Evolutionary conservation across 30 jellyfish, hydroid and myxozoan genomes (phyloP).

Genomic region (Turritopsis dohrnii): DNA sequence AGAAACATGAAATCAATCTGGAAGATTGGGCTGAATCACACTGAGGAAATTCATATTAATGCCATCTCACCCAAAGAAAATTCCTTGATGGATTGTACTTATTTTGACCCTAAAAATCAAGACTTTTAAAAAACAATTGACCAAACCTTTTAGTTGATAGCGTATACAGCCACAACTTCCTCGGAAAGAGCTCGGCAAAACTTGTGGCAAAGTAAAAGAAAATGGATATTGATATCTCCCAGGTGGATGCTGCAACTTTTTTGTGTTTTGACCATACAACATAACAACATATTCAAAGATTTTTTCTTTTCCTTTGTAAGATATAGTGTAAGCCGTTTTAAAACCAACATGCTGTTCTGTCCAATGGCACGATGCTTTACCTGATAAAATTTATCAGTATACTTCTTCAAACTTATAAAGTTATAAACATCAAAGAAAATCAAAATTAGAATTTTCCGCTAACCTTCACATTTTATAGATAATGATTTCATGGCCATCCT

Average conservation of each 20-base stretch:
- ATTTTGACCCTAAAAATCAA: no score
- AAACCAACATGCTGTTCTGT: background rate
- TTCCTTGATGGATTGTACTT: no score
- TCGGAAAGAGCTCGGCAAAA: slow-evolving; percentile 46
- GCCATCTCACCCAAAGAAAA: no score
- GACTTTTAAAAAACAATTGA: no score
- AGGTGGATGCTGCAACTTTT: slow-evolving; percentile 15
- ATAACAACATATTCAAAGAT: slow-evolving; percentile 13
- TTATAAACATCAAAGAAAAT: no score
- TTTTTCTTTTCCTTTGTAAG: slow-evolving; percentile 6
- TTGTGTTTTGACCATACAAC: background rate
- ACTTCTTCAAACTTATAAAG: background rate
- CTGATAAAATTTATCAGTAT: background rate
- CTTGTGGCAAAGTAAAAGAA: slow-evolving; percentile 22
- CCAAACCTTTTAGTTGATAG: slow-evolving; percentile 10
- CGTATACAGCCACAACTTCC: slow-evolving; percentile 28
- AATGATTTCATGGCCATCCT: slow-evolving; percentile 11
- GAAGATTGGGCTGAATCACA: background rate
- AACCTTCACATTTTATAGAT: background rate
- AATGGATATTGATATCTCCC: slow-evolving; percentile 35
- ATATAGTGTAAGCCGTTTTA: background rate
- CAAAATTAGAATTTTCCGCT: background rate
- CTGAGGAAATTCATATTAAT: no score
- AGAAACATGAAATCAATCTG: background rate
- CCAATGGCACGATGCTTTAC: slow-evolving; percentile 25